Percentiles rank a stretch among this genome's conserved stretches.
These are phyloP conservation scores for Macquaria ambigua DNA, from an alignment of 2,113 vertebrate species.

Conservation along the genomic window DNA sequence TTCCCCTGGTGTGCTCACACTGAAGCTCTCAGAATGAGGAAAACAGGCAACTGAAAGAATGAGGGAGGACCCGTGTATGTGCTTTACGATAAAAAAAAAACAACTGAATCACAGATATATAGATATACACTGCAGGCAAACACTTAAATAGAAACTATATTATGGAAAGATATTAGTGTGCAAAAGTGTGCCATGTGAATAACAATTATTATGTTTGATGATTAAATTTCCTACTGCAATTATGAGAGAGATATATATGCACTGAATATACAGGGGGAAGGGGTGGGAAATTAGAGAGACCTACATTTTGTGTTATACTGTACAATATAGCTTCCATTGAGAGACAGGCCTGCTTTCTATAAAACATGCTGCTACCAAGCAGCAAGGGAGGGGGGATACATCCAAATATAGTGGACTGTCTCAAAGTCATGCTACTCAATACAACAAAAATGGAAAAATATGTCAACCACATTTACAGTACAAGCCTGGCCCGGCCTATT, in stretches of 20 bases:
- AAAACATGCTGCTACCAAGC: constrained; percentile 20
- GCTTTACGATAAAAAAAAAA: background rate
- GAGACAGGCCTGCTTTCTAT: background rate
- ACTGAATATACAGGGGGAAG: background rate
- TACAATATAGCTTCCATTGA: constrained; percentile 19
- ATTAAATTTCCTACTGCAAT: constrained; percentile 34
- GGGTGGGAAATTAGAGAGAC: constrained; percentile 8
- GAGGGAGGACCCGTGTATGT: constrained; percentile 19
- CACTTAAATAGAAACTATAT: constrained; percentile 1
- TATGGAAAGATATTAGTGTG: constrained; percentile 15
- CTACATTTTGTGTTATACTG: background rate
- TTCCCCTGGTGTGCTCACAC: constrained; percentile 50
- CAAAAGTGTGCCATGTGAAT: constrained; percentile 34
- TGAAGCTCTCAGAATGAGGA: constrained; percentile 30
- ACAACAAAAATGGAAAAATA: constrained; percentile 38
- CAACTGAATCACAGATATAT: background rate
- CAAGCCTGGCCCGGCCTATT: constrained; percentile 30
- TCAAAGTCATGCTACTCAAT: constrained; percentile 36
- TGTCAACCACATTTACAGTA: constrained; percentile 33
- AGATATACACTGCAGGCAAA: constrained; percentile 13
- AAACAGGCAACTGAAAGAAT: constrained; percentile 46
- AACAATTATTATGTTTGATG: constrained; percentile 28
- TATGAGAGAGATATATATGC: constrained; percentile 1
- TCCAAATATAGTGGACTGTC: constrained; percentile 14
- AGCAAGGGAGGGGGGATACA: constrained; percentile 21